These are phyloP conservation scores for Regulus satrapa DNA, from an alignment of 2,113 vertebrate genomes.

Conservation along the genomic window DNA sequence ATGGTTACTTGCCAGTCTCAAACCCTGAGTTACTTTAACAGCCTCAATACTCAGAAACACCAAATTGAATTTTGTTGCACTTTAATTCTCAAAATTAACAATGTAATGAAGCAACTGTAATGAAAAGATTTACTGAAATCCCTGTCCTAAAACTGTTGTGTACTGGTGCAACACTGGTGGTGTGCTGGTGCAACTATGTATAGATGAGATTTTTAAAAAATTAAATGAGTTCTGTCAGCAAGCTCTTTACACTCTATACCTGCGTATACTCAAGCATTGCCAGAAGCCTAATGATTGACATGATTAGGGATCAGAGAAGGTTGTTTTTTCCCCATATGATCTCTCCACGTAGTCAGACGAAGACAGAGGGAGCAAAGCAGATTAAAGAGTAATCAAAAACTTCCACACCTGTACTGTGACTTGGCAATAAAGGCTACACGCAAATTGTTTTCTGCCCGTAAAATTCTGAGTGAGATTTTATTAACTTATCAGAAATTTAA, in stretches of 20 bases:
- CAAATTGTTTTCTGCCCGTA: not conserved
- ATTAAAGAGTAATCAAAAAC: not conserved
- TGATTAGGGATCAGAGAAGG: not conserved
- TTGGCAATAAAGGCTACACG: not conserved
- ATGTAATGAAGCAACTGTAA: accelerated
- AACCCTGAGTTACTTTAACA: not conserved
- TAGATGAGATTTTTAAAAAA: not conserved
- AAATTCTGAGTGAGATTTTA: not conserved
- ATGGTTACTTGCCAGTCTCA: not conserved
- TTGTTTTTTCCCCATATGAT: not conserved
- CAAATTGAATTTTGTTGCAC: not conserved
- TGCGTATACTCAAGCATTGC: not conserved
- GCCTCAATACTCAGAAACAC: not conserved
- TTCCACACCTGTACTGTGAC: not conserved
- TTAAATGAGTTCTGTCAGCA: not conserved
- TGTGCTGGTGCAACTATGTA: not conserved
- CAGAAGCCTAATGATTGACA: not conserved
- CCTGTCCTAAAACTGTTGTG: not conserved
- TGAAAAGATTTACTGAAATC: not conserved
- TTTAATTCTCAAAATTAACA: not conserved
- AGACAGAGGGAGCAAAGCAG: not conserved
- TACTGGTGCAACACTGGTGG: not conserved
- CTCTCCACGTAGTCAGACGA: not conserved
- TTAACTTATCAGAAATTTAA: not conserved
- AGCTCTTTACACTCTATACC: not conserved